phyloP scores from a whole-genome alignment of 2,888 invertebrate species.

The Parthenolecanium corni region DNA sequence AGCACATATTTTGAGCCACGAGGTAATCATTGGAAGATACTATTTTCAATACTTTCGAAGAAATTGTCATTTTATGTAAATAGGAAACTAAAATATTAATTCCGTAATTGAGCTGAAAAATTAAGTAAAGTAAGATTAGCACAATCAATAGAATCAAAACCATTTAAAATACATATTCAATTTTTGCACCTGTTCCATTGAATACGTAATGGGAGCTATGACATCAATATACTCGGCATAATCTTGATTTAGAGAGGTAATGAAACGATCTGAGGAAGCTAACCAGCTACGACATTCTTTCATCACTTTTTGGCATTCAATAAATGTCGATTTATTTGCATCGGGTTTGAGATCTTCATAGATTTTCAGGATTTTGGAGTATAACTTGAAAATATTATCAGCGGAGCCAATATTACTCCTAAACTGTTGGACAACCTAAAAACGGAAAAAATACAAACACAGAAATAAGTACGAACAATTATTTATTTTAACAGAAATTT shows the following conservation, averaged over 20 bases:
- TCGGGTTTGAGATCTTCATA: not conserved
- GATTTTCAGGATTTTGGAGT: not conserved
- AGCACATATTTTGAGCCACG: slow-evolving; percentile 1
- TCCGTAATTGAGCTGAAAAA: slow-evolving; percentile 33
- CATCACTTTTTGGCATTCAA: slow-evolving; percentile 44
- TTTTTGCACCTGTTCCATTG: slow-evolving; percentile 50
- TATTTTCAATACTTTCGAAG: not conserved
- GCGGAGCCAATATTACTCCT: slow-evolving; percentile 11
- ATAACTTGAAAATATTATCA: not conserved
- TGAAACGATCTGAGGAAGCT: slow-evolving; percentile 46
- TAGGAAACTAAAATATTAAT: slow-evolving; percentile 30
- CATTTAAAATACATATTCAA: not conserved
- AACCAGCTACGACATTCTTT: slow-evolving; percentile 10
- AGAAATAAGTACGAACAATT: too few species aligned
- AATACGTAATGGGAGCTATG: slow-evolving; percentile 56
- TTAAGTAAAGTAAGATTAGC: not conserved
- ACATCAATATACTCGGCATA: slow-evolving; percentile 62
- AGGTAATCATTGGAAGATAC: not conserved
- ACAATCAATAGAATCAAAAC: not conserved
- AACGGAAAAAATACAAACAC: too few species aligned
- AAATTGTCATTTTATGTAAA: not conserved
- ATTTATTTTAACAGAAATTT: too few species aligned
- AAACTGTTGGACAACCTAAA: slow-evolving; percentile 12
- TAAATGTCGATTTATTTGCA: slow-evolving; percentile 36
- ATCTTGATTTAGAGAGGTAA: slow-evolving; percentile 44